Base-by-base conservation (phyloP, 2,888 invertebrate genomes). In the Oscheius sp. region DNA sequence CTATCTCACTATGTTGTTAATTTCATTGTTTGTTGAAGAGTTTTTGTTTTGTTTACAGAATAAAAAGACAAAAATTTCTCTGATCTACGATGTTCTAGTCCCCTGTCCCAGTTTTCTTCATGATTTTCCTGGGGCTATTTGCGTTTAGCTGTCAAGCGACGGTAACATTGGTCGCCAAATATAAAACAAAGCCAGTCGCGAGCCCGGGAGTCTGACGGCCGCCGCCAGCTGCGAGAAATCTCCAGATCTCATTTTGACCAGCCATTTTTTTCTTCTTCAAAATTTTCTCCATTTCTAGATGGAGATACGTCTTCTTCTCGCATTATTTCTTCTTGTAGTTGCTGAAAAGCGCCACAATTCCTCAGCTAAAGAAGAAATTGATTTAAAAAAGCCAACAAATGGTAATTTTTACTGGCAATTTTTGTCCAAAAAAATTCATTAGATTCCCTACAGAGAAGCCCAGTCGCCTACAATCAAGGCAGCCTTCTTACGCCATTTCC, bases 381-480 rank as follows among this genome's bases (percentile, higher is more conserved):
- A 43, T 45, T 16, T 49, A 1, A 66, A 49, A 23, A 52, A 66
- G 49, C 52, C 66, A 12, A 9, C 18, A 2, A 66, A 66, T n/a
- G 66, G 49, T 66, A 35, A 6, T 45, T 3, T 21, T 18, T 43
- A 16, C 12, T n/a, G n/a, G 7, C 12, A 6, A n/a, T 1, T 25
- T n/a, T n/a, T 27, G 7, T 58, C 5, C 13, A 9, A 21, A 23
- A n/a, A 6, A 21, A n/a, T 66, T 46, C 21, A n/a, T n/a, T n/a
- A 66, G 66, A 66, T 52, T 23, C 66, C 6, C 25, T 66, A n/a
- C 73, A 49, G 18, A 69, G 63, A n/a, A 70, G 59, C 53, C 74
- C 74, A 41, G 63, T 74, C 7, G 69, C 74, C 29, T 74, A 74
- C 46, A 74, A 74, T 35, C 74, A 74, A 41, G 74, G 74, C 18